Percentiles rank a stretch among this genome's conserved stretches.
phyloP scores from a whole-genome alignment of 2,797 vertebrate genomes.

The Lateolabrax maculatus region DNA sequence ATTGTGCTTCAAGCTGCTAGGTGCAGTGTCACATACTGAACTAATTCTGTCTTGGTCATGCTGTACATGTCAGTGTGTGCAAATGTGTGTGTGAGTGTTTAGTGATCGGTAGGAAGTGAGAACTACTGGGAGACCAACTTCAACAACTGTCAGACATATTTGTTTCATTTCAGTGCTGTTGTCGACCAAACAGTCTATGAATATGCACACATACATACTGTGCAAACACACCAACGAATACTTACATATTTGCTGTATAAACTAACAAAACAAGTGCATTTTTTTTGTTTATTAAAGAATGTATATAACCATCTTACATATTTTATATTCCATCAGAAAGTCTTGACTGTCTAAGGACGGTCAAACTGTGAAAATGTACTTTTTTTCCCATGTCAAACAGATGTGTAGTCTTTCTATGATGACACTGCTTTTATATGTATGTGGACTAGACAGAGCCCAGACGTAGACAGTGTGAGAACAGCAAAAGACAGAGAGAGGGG shows the following conservation, averaged over 20 bases:
- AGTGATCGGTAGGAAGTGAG: not conserved
- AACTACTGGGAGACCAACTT: not conserved
- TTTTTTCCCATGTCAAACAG: slow-evolving; percentile 32
- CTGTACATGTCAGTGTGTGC: not conserved
- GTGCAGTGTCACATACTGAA: not conserved
- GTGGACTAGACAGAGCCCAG: slow-evolving; percentile 52
- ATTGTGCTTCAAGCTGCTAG: not conserved
- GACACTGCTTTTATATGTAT: slow-evolving; percentile 45
- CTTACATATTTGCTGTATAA: too few species aligned
- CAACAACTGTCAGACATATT: not conserved
- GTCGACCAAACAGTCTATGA: not conserved
- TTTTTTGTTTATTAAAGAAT: slow-evolving; percentile 7
- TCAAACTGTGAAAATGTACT: slow-evolving; percentile 10
- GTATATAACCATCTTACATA: not conserved
- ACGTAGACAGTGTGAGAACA: slow-evolving; percentile 71
- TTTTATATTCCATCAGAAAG: slow-evolving; percentile 1
- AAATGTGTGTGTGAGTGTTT: not conserved
- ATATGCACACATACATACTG: not conserved
- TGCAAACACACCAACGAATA: not conserved
- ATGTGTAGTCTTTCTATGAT: slow-evolving; percentile 33
- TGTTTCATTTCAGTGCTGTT: not conserved
- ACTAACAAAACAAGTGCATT: not conserved
- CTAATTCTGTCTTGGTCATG: not conserved
- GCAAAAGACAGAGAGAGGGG: slow-evolving; percentile 67
- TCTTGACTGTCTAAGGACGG: not conserved